Evolutionary conservation across 1,140 invertebrate species (phyloP).

Genomic region (Macrostomum lignano): DNA sequence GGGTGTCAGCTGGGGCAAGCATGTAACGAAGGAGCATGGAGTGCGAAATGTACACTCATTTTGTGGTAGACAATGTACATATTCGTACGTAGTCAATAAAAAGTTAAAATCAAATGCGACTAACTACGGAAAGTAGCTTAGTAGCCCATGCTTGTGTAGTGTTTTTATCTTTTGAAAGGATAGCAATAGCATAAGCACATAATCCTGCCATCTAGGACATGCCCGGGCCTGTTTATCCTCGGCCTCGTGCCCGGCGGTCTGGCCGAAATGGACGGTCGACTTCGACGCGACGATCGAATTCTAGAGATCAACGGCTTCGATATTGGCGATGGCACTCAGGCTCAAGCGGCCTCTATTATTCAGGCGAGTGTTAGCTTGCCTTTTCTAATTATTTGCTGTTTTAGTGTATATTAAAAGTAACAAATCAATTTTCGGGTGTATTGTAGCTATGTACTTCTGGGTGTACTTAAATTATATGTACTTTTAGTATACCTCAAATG

Average conservation of each 20-base stretch:
- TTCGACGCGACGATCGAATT: constrained; percentile 20
- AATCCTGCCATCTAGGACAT: constrained; percentile 17
- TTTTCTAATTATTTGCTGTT: too few relatives aligned
- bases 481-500: too few relatives aligned
- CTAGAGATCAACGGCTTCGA: constrained; percentile 31
- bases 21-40: background rate
- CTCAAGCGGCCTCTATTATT: constrained; percentile 30
- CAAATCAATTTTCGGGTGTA: too few relatives aligned
- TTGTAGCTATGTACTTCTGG: too few relatives aligned
- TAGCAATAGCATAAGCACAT: background rate
- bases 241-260: constrained; percentile 28
- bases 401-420: too few relatives aligned
- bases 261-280: constrained; percentile 17
- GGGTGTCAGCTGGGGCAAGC: too few relatives aligned
- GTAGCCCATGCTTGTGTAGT: background rate
- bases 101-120: background rate
- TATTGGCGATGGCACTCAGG: constrained; percentile 24
- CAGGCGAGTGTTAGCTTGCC: too few relatives aligned
- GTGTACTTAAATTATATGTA: too few relatives aligned
- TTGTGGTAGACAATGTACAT: background rate
- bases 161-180: constrained; percentile 2
- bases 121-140: background rate
- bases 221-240: constrained; percentile 29
- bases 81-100: background rate
- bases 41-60: background rate